Evolutionary conservation across 2,113 vertebrate genomes (phyloP).

Genomic region (Cercocebus atys): DNA sequence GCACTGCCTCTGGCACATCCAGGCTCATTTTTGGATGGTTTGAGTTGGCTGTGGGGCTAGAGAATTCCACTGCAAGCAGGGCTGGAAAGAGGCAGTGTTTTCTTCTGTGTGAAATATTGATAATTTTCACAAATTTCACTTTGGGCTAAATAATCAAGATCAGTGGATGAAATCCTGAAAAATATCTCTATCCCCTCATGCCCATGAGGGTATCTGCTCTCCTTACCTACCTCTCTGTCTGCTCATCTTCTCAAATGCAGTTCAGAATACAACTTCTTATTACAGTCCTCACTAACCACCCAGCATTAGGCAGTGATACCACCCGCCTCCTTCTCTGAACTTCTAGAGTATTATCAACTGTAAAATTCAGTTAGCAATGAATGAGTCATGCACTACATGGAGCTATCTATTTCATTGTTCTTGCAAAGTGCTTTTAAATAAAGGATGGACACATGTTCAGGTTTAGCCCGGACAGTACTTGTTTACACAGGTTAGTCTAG

Average conservation of each 20-base stretch:
- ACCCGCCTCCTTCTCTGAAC: background rate
- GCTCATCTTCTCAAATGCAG: background rate
- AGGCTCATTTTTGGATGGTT: background rate
- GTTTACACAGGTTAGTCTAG: background rate
- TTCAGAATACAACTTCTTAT: background rate
- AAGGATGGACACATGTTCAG: background rate
- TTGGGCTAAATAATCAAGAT: background rate
- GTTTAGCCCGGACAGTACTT: background rate
- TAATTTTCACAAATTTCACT: background rate
- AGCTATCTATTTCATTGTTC: background rate
- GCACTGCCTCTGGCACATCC: background rate
- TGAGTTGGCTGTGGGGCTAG: too few relatives aligned
- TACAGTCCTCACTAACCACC: background rate
- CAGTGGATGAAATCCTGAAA: background rate
- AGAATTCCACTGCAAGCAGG: background rate
- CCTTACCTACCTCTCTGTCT: too few relatives aligned
- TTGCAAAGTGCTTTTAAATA: background rate
- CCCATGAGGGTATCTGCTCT: background rate
- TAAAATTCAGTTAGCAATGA: background rate
- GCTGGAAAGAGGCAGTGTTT: background rate
- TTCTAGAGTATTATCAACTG: background rate
- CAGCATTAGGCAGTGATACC: background rate
- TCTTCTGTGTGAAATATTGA: background rate
- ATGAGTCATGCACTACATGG: background rate
- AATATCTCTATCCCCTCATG: background rate